A percentile compares a stretch with the other conserved stretches of the same genome.
Evolutionary conservation across 2,888 invertebrate genomes (phyloP).

Genomic region (Brenthis hecate): DNA sequence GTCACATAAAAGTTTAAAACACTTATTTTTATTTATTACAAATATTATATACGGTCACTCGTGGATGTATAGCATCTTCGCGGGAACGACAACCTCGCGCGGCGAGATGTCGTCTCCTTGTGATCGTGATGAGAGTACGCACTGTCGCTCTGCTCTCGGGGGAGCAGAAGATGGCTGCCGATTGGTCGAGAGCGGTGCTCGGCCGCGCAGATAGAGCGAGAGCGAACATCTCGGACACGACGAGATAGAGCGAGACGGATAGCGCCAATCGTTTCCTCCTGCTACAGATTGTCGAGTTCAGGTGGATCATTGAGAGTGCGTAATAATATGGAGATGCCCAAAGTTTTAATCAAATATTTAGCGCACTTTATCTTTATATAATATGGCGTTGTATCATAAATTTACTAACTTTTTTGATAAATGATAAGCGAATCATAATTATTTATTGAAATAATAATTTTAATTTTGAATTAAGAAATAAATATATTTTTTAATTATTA

Average conservation of each 20-base stretch:
- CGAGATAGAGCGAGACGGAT: conserved; percentile 71
- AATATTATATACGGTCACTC: conserved; percentile 58
- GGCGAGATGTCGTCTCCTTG: conserved; percentile 78
- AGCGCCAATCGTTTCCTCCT: conserved; percentile 68
- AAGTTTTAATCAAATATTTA: conserved; percentile 55
- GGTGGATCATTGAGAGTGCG: conserved; percentile 74
- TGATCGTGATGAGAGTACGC: conserved; percentile 80
- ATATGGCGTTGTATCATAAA: conserved; percentile 43
- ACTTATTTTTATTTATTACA: conserved; percentile 51
- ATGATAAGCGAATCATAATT: not conserved
- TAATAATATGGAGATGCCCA: conserved; percentile 76
- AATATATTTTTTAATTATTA: too few relatives aligned
- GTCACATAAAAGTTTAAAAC: conserved; percentile 58
- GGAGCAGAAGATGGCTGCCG: conserved; percentile 79
- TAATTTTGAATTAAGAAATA: not conserved
- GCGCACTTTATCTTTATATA: conserved; percentile 51
- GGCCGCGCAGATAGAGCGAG: conserved; percentile 73
- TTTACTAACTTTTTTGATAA: conserved; percentile 5
- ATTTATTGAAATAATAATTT: not conserved
- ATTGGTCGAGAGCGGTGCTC: conserved; percentile 76
- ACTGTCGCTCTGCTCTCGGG: conserved; percentile 82
- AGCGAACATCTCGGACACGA: conserved; percentile 67
- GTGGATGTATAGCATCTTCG: conserved; percentile 56
- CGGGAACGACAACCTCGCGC: conserved; percentile 76
- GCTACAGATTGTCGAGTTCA: conserved; percentile 74